Evolutionary conservation across 2,113 vertebrate genomes (phyloP).

Genomic region (Arizona elegans): DNA sequence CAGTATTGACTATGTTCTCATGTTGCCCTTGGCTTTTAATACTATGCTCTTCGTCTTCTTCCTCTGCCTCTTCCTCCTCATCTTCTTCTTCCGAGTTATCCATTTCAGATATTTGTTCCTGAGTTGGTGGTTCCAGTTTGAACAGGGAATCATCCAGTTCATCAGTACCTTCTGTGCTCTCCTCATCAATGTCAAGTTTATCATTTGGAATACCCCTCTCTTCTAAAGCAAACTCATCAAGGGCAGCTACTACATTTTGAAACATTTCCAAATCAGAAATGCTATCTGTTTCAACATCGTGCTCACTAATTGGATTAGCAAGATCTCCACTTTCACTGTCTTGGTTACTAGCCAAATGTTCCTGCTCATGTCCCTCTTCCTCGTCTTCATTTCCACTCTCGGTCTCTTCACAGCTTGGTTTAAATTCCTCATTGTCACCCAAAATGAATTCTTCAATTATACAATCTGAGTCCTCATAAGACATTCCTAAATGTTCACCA

Average conservation of each 20-base stretch:
- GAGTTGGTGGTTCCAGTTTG: constrained; percentile 44
- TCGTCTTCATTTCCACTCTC: constrained; percentile 64
- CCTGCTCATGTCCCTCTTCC: constrained; percentile 26
- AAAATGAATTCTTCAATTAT: constrained; percentile 71
- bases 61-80: constrained; percentile 65
- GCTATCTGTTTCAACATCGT: constrained; percentile 56
- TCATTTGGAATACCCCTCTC: constrained; percentile 29
- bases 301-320: constrained; percentile 34
- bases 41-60: constrained; percentile 36
- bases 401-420: constrained; percentile 60
- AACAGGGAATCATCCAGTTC: constrained; percentile 62
- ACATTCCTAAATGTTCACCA: constrained; percentile 38
- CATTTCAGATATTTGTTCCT: constrained; percentile 21
- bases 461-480: constrained; percentile 71
- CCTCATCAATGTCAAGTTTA: constrained; percentile 56
- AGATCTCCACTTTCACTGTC: constrained; percentile 72
- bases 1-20: constrained; percentile 63
- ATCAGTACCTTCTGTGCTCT: constrained; percentile 62
- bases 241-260: constrained; percentile 34
- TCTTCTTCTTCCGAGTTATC: constrained; percentile 69
- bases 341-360: constrained; percentile 23
- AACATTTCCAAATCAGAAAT: constrained; percentile 64
- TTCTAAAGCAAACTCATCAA: constrained; percentile 61
- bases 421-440: constrained; percentile 61
- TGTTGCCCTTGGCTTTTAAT: constrained; percentile 45